These are phyloP conservation scores for Odontamblyopus lacepedii DNA, from an alignment of 2,797 vertebrate genomes.

Conservation along the genomic window DNA sequence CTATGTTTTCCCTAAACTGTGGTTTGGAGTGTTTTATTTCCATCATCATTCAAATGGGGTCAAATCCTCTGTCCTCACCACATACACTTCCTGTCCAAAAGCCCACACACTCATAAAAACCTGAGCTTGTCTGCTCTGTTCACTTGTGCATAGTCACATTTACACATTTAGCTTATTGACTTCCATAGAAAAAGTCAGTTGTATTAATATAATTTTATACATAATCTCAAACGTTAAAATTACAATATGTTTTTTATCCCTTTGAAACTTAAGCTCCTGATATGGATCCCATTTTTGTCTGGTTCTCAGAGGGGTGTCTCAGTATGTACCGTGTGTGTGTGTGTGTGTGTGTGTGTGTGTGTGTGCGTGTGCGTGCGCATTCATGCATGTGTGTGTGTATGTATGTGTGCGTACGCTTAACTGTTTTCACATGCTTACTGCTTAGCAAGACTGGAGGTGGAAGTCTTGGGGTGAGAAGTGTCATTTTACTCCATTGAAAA, in stretches of 20 bases:
- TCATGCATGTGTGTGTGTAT: not conserved
- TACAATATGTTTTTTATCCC: constrained; percentile 32
- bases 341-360: not conserved
- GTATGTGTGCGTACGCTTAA: not conserved
- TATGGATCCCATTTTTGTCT: constrained; percentile 26
- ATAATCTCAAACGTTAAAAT: constrained; percentile 33
- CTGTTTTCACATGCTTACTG: constrained; percentile 22
- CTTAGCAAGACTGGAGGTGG: constrained; percentile 12
- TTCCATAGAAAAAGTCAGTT: not conserved
- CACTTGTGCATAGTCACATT: constrained; percentile 14
- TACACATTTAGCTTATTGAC: constrained; percentile 3
- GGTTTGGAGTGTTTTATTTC: constrained; percentile 68
- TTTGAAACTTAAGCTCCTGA: constrained; percentile 9
- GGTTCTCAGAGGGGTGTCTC: constrained; percentile 10
- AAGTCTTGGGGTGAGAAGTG: constrained; percentile 30
- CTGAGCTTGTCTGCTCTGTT: constrained; percentile 31
- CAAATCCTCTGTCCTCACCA: constrained; percentile 61
- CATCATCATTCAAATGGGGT: constrained; percentile 54
- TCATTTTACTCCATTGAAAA: constrained; percentile 67
- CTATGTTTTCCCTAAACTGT: constrained; percentile 30
- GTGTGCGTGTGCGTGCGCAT: no score
- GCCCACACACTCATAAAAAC: constrained; percentile 26
- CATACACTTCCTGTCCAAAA: constrained; percentile 58
- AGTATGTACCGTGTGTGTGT: constrained; percentile 3
- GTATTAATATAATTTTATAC: not conserved